Evolutionary conservation across 2,113 vertebrate species (phyloP).

Genomic region (Lepus europaeus): DNA sequence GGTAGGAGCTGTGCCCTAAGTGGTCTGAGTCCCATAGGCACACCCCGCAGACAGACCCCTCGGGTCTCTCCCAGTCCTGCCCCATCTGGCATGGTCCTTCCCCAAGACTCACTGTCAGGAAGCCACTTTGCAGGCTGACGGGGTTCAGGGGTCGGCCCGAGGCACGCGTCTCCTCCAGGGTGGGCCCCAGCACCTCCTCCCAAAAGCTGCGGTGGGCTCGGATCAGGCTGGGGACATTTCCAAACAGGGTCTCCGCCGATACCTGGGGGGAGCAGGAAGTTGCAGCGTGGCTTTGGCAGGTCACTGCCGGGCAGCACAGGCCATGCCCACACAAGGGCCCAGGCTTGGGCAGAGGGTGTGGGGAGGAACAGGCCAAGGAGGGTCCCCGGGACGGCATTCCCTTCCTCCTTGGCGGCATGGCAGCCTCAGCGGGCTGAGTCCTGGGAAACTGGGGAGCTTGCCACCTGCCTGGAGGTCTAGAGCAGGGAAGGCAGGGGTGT

Average conservation of each 20-base stretch:
- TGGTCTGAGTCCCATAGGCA: too few species aligned
- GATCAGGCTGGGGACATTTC: slow-evolving; percentile 89
- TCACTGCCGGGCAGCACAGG: background rate
- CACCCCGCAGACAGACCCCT: background rate
- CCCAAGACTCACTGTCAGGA: slow-evolving; percentile 86
- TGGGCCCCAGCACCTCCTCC: slow-evolving; percentile 90
- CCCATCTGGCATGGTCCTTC: background rate
- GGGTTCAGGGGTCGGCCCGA: slow-evolving; percentile 90
- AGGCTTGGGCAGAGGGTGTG: background rate
- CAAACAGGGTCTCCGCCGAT: slow-evolving; percentile 88
- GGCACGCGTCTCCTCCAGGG: slow-evolving; percentile 85
- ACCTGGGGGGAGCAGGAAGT: slow-evolving; percentile 76
- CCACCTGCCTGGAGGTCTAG: background rate
- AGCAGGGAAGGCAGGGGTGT: background rate
- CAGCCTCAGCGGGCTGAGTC: background rate
- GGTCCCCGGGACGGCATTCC: background rate
- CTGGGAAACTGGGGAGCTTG: background rate
- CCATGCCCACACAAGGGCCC: background rate
- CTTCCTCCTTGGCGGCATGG: background rate
- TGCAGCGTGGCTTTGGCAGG: background rate
- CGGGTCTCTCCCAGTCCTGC: background rate
- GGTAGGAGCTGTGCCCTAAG: background rate
- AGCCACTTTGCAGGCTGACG: slow-evolving; percentile 87
- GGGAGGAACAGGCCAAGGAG: background rate
- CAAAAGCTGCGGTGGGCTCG: slow-evolving; percentile 89